Evolutionary conservation across 2,888 invertebrate genomes (phyloP).

Genomic region (Apoderus coryli): DNA sequence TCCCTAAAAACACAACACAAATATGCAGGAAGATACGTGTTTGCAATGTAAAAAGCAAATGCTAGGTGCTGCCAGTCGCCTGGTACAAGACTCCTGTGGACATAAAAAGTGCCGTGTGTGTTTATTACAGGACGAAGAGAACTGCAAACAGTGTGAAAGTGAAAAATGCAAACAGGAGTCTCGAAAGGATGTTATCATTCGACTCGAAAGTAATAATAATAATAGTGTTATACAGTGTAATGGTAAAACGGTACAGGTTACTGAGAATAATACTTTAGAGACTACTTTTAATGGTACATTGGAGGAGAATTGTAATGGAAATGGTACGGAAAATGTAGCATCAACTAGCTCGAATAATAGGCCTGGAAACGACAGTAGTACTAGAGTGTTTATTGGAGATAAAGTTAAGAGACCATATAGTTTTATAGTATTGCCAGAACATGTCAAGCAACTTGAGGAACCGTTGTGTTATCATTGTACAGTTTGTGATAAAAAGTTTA

Average conservation of each 20-base stretch:
- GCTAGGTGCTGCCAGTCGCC: conserved; percentile 42
- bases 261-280: conserved; percentile 6
- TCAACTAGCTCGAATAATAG: neutral
- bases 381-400: neutral
- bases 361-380: neutral
- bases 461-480: conserved; percentile 47
- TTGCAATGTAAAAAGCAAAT: conserved; percentile 43
- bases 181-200: conserved; percentile 15
- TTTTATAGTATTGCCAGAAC: conserved; percentile 23
- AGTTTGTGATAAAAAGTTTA: conserved; percentile 52
- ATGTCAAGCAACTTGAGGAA: conserved; percentile 29
- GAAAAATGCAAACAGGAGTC: conserved; percentile 8
- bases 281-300: conserved; percentile 1
- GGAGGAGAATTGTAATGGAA: neutral
- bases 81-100: conserved; percentile 61
- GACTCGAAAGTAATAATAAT: conserved; percentile 20
- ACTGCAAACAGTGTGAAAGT: conserved; percentile 41
- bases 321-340: conserved; percentile 2
- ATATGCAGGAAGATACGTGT: conserved; percentile 18
- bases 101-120: conserved; percentile 63
- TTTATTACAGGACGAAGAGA: conserved; percentile 48
- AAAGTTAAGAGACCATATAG: conserved; percentile 18
- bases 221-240: conserved; percentile 27
- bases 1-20: conserved; percentile 5
- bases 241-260: conserved; percentile 15